Conservation (phyloP, 2,797 vertebrate genomes). For the Etheostoma nigrum region DNA sequence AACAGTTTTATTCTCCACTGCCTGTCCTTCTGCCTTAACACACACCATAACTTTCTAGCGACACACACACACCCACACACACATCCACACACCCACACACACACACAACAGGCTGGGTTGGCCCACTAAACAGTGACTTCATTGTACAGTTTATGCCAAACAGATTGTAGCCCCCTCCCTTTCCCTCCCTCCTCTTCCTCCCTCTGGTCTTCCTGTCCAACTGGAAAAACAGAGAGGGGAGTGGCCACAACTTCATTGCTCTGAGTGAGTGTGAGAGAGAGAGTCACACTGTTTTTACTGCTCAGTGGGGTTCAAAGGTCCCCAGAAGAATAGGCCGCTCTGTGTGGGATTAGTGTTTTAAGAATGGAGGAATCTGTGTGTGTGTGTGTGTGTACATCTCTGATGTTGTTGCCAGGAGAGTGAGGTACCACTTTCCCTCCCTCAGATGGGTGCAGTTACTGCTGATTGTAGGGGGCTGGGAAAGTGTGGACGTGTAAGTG, state of each 20-base stretch:
- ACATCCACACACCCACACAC: conserved; percentile 16
- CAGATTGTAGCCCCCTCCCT: conserved; percentile 74
- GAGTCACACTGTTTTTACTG: conserved; percentile 52
- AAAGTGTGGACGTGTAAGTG: background rate
- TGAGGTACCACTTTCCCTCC: conserved; percentile 29
- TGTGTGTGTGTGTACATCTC: background rate
- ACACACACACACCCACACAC: conserved; percentile 17
- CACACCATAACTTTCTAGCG: conserved; percentile 37
- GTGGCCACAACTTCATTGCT: conserved; percentile 51
- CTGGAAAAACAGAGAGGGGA: conserved; percentile 72
- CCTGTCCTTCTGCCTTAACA: conserved; percentile 43
- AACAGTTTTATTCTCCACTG: conserved; percentile 55
- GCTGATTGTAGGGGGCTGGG: conserved; percentile 12
- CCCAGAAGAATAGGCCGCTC: conserved; percentile 55
- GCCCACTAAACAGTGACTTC: conserved; percentile 81
- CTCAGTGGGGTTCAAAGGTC: conserved; percentile 59
- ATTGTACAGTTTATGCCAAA: conserved; percentile 84
- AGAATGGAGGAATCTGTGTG: conserved; percentile 42
- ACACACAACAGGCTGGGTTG: conserved; percentile 60
- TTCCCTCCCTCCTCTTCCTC: conserved; percentile 37
- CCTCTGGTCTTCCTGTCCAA: conserved; percentile 72
- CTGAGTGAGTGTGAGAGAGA: conserved; percentile 22
- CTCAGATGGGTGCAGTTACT: conserved; percentile 24
- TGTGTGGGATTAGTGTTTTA: conserved; percentile 51
- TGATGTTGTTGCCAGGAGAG: conserved; percentile 27